Evolutionary conservation across 2,113 vertebrate genomes (phyloP).

Genomic region (Aspidoscelis tigris): DNA sequence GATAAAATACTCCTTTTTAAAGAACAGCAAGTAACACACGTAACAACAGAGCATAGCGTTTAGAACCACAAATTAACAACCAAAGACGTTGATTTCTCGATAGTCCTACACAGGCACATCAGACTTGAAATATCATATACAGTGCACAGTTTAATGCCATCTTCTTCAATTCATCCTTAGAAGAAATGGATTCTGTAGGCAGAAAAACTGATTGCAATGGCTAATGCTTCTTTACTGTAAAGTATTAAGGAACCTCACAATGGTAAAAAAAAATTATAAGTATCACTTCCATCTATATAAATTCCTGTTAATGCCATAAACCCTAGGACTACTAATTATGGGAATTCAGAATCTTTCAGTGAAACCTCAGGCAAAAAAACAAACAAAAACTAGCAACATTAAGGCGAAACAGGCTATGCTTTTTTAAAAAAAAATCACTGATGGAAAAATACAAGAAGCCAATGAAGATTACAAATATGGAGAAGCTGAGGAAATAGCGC

Average conservation of each 20-base stretch:
- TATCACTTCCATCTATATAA: background rate
- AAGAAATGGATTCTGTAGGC: background rate
- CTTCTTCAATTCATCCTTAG: background rate
- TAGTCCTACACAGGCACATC: background rate
- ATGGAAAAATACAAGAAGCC: slow-evolving; percentile 2
- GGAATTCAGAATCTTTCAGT: background rate
- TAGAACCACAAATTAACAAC: background rate
- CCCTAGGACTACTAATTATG: background rate
- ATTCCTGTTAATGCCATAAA: background rate
- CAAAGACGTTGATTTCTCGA: background rate
- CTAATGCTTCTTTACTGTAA: background rate
- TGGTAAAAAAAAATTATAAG: background rate
- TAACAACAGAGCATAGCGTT: background rate
- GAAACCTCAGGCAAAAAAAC: background rate
- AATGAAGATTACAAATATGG: slow-evolving; percentile 1
- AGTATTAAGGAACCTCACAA: background rate
- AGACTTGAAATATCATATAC: background rate
- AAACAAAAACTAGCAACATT: background rate
- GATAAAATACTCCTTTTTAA: too few relatives aligned
- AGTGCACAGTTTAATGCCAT: background rate
- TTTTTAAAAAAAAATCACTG: slow-evolving; percentile 1
- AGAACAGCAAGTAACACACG: too few relatives aligned
- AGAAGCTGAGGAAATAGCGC: slow-evolving; percentile 18
- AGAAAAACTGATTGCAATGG: background rate
- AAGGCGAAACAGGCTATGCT: background rate